Evolutionary conservation across 2,888 invertebrate genomes (phyloP).

Genomic region (Cantharis lateralis): DNA sequence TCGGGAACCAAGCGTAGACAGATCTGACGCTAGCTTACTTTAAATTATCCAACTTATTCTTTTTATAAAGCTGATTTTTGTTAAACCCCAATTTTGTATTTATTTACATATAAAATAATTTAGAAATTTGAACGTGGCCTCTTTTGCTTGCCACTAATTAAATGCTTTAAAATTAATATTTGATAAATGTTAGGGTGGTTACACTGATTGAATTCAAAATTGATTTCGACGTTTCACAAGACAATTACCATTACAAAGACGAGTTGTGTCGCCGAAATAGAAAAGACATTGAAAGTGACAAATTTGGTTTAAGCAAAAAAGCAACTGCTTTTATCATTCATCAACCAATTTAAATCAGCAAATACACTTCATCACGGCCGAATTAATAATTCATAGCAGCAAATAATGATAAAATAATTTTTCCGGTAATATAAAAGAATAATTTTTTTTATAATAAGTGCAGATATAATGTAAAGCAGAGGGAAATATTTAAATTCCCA

Average conservation of each 20-base stretch:
- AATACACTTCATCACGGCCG: not conserved
- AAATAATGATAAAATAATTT: not conserved
- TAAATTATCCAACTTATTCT: conserved; percentile 17
- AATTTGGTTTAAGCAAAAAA: conserved; percentile 34
- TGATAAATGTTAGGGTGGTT: conserved; percentile 29
- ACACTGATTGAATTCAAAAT: conserved; percentile 42
- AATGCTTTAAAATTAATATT: not conserved
- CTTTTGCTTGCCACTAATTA: not conserved
- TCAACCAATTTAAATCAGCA: conserved; percentile 20
- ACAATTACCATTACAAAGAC: conserved; percentile 50
- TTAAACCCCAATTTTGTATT: conserved; percentile 15
- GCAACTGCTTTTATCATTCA: conserved; percentile 24
- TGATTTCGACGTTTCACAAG: conserved; percentile 44
- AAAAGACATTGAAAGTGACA: conserved; percentile 43
- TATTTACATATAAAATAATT: not conserved
- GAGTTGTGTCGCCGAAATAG: conserved; percentile 48
- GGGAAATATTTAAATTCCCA: conserved; percentile 32
- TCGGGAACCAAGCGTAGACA: conserved; percentile 32
- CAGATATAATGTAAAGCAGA: conserved; percentile 16
- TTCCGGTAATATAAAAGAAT: not conserved
- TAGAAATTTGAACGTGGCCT: not conserved
- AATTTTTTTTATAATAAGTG: not conserved
- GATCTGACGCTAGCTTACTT: conserved; percentile 31
- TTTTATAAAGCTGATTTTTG: conserved; percentile 12
- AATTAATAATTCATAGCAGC: not conserved